These are phyloP conservation scores for Tragelaphus scriptus DNA, from an alignment of 2,113 vertebrate genomes.

Conservation along the genomic window DNA sequence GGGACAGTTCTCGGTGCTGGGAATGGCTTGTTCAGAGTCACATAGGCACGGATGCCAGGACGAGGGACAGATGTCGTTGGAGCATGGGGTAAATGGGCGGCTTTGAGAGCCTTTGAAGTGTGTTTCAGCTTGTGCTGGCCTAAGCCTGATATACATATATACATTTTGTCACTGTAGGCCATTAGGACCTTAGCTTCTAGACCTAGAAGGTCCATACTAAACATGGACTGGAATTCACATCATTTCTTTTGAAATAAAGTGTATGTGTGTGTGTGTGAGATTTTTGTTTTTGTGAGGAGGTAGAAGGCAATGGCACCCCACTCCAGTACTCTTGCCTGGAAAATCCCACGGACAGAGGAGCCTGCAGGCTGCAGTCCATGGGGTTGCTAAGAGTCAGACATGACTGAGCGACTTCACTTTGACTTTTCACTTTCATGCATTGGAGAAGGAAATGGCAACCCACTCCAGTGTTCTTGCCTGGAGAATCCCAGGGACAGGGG, in stretches of 20 bases:
- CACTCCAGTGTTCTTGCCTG: no score
- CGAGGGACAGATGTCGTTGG: background rate
- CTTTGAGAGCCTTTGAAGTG: background rate
- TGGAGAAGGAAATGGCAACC: no score
- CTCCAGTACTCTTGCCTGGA: no score
- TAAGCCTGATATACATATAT: background rate
- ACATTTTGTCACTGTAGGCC: background rate
- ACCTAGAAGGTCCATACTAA: background rate
- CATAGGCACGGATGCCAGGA: background rate
- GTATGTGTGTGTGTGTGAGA: no score
- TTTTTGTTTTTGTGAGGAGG: background rate
- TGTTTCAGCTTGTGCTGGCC: background rate
- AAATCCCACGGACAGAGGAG: no score
- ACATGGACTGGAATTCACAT: background rate
- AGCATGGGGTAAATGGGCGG: background rate
- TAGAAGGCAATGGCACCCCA: no score
- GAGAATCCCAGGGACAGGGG: no score
- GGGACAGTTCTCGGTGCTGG: background rate
- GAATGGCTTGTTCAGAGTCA: background rate
- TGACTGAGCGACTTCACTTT: no score
- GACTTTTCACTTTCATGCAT: no score
- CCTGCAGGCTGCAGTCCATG: no score
- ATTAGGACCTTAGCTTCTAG: background rate
- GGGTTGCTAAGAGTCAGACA: no score
- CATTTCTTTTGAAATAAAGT: background rate